Conservation (phyloP, 2,797 vertebrate species). For the Discoglossus pictus region DNA sequence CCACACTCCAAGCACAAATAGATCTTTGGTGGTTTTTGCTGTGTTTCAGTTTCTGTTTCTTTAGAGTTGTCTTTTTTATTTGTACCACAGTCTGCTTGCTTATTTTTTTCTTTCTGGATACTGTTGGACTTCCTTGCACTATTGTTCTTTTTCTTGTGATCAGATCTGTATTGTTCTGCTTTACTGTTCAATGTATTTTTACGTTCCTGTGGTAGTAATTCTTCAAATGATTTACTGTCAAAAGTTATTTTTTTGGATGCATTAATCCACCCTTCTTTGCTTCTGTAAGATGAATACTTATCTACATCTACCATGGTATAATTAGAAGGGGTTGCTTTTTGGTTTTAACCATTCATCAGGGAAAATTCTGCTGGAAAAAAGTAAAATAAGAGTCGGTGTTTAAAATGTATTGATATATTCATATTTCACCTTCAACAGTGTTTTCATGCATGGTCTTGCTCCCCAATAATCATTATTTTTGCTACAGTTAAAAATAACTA, state of each 20-base stretch:
- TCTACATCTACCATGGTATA: constrained; percentile 14
- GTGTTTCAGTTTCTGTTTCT: background rate
- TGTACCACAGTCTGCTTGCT: background rate
- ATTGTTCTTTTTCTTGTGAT: background rate
- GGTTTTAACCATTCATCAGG: too few species aligned
- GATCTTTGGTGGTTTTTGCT: background rate
- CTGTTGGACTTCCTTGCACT: background rate
- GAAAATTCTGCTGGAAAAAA: too few species aligned
- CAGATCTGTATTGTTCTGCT: background rate
- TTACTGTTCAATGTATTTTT: background rate
- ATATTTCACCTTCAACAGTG: background rate
- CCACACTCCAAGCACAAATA: constrained; percentile 45
- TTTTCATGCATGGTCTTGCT: too few species aligned
- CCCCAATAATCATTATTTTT: too few species aligned
- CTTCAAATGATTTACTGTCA: background rate
- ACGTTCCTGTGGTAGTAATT: background rate
- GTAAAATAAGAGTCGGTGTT: too few species aligned
- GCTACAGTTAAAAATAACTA: too few species aligned
- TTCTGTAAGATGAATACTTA: background rate
- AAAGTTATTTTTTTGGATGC: background rate
- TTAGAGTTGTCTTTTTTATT: background rate
- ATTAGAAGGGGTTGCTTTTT: too few species aligned
- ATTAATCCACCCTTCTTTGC: background rate
- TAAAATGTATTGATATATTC: background rate
- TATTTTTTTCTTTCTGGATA: background rate